Evolutionary conservation across 2,888 invertebrate species (phyloP), one percentile per base, ranked within the genome.

Genomic region (Erebia ligea): DNA sequence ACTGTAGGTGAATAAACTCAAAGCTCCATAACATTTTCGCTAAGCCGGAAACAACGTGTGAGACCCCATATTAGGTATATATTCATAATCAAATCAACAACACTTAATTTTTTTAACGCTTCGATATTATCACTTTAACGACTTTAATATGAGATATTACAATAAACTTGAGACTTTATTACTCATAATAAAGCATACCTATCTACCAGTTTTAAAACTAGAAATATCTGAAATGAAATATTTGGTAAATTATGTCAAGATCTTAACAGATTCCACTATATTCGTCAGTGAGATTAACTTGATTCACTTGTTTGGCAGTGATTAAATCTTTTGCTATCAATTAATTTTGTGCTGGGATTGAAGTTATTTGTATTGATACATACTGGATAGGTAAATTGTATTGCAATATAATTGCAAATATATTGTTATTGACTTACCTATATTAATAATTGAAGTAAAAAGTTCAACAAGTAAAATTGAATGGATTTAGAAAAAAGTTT

Each of bases 1-100:
- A 59, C 40, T 45, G 52, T 17, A 17, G 19, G 40, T 57, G 15
- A 56, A 42, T 56, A 42, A 42, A 54, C 66, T 45, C 21, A 6
- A 15, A 48, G 15, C 15, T 17, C 17, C 21, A 19, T 52, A 64
- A 34, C 15, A 66, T 45, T 64, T 73, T 66, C 52, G 70, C 65
- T 72, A 75, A 78, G 78, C 84, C 88, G 87, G 89, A 89, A 89
- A 82, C 91, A 45, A 80, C 90, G 90, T 91, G 91, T 88, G 91
- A 82, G 90, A 82, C 87, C 88, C 75, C 62, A 67, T 75, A 76
- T 77, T 73, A 57, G 54, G 21, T 57, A 70, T 57, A 70, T 74
- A 77, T 77, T 74, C 73, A 74, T 73, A 77, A 76, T 72, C 74
- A 74, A 77, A 80, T 80, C 78, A 81, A 80, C 79, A 78, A 76